Evolutionary conservation across 2,797 vertebrate species (phyloP).

Genomic region (Pseudochromis fuscus): DNA sequence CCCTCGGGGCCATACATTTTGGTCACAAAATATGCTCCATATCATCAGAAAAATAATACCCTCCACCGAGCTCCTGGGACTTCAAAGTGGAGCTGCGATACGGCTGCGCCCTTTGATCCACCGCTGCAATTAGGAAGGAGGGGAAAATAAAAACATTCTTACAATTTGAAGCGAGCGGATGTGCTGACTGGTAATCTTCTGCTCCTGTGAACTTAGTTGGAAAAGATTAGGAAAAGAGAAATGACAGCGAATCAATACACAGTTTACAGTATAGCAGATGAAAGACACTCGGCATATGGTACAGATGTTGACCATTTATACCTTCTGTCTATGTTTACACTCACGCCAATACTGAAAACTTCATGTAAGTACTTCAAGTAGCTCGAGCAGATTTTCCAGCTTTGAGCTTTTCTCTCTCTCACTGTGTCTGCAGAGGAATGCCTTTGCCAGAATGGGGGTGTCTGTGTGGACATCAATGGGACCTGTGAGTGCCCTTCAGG

Average conservation of each 20-base stretch:
- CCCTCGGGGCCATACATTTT: conserved; percentile 70
- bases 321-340: conserved; percentile 64
- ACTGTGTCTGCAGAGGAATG: conserved; percentile 84
- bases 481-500: conserved; percentile 87
- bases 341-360: conserved; percentile 39
- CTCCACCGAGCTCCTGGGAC: conserved; percentile 73
- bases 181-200: conserved; percentile 67
- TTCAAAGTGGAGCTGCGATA: conserved; percentile 81
- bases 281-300: conserved; percentile 68
- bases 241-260: conserved; percentile 64
- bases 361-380: conserved; percentile 43
- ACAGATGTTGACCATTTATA: conserved; percentile 68
- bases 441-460: conserved; percentile 93
- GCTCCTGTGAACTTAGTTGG: conserved; percentile 70
- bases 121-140: conserved; percentile 78
- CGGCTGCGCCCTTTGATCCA: conserved; percentile 79
- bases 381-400: conserved; percentile 41
- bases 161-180: conserved; percentile 71
- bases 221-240: conserved; percentile 65
- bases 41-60: conserved; percentile 84
- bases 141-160: conserved; percentile 84
- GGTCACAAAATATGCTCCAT: conserved; percentile 82
- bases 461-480: conserved; percentile 89
- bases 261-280: conserved; percentile 70
- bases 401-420: conserved; percentile 30